Evolutionary conservation across 2,113 vertebrate species (phyloP).

Genomic region (Chaetodon trifascialis): DNA sequence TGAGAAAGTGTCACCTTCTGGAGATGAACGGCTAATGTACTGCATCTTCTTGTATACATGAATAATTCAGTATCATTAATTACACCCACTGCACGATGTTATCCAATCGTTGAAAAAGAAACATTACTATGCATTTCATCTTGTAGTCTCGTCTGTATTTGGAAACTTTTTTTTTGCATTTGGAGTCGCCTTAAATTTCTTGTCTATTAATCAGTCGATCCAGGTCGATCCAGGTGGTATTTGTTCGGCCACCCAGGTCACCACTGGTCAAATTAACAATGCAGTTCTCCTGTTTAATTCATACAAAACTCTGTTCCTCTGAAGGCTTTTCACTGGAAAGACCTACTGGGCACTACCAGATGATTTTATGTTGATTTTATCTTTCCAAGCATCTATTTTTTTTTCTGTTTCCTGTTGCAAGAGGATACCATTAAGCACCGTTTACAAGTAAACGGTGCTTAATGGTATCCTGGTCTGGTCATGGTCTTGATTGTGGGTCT

Average conservation of each 20-base stretch:
- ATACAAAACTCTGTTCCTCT: neutral
- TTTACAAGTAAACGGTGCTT: neutral
- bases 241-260: neutral
- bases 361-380: neutral
- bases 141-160: neutral
- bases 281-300: neutral
- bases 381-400: neutral
- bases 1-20: constrained; percentile 56
- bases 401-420: neutral
- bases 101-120: constrained; percentile 12
- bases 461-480: too few species aligned
- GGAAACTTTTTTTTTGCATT: too few species aligned
- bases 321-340: neutral
- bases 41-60: constrained; percentile 54
- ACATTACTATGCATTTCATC: constrained; percentile 29
- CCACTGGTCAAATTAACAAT: neutral
- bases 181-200: neutral
- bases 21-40: constrained; percentile 61
- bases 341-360: too few species aligned
- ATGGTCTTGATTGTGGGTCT: neutral
- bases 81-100: constrained; percentile 37
- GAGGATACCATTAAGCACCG: neutral
- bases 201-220: neutral
- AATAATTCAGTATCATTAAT: constrained; percentile 73
- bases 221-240: too few species aligned